Percentiles rank a stretch among this genome's conserved stretches.
These are phyloP conservation scores for Stigmatopora nigra DNA, from an alignment of 2,113 vertebrate species.

Conservation along the genomic window DNA sequence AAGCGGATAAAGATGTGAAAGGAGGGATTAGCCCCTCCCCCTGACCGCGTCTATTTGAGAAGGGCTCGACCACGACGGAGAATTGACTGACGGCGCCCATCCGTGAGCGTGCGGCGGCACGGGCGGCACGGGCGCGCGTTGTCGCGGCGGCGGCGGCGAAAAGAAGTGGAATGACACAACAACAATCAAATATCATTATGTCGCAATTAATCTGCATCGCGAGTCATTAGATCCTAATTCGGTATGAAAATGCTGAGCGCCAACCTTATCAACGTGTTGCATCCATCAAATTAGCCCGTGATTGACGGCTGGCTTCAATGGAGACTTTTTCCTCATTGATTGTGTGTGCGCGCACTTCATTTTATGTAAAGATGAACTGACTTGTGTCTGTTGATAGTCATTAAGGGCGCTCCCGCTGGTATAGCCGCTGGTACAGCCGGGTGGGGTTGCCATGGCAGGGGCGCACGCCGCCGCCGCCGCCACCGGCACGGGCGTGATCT, in stretches of 20 bases:
- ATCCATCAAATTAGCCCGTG: slow-evolving; percentile 53
- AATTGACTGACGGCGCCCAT: neutral
- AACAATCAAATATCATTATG: slow-evolving; percentile 67
- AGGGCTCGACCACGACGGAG: slow-evolving; percentile 16
- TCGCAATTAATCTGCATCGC: slow-evolving; percentile 60
- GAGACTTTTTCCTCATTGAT: slow-evolving; percentile 42
- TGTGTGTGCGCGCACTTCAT: slow-evolving; percentile 46
- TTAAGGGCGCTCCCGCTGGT: slow-evolving; percentile 81
- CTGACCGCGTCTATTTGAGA: slow-evolving; percentile 12
- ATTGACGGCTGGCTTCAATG: slow-evolving; percentile 59
- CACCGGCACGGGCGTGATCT: slow-evolving; percentile 46
- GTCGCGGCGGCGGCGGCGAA: slow-evolving; percentile 36
- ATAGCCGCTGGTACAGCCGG: slow-evolving; percentile 45
- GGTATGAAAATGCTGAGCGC: slow-evolving; percentile 54
- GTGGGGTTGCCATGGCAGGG: slow-evolving; percentile 32
- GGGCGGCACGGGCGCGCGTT: slow-evolving; percentile 35
- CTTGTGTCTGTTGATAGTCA: slow-evolving; percentile 96
- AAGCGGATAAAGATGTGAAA: slow-evolving; percentile 44
- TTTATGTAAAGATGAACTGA: slow-evolving; percentile 90
- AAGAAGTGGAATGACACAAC: slow-evolving; percentile 39
- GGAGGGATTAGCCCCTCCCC: slow-evolving; percentile 25
- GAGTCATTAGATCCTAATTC: slow-evolving; percentile 66
- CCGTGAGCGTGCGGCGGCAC: slow-evolving; percentile 19
- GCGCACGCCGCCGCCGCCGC: slow-evolving; percentile 14
- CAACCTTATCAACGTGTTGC: slow-evolving; percentile 49